Conservation (phyloP, 2,113 vertebrate species). For the Austrofundulus limnaeus region DNA sequence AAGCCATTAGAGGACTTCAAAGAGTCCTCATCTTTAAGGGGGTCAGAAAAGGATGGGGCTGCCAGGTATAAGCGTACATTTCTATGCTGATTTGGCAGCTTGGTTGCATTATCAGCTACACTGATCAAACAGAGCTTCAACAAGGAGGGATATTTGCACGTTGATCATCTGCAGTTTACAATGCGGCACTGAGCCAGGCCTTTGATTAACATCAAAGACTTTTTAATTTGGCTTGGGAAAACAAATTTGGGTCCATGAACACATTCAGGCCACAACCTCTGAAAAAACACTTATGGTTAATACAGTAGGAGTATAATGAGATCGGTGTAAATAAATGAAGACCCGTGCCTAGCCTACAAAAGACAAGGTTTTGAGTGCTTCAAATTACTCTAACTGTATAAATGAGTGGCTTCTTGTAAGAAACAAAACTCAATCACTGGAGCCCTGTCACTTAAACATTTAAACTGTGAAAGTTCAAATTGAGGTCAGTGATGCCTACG, state of each 20-base stretch:
- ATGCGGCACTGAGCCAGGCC: conserved; percentile 48
- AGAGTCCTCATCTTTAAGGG: conserved; percentile 58
- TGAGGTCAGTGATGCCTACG: no score
- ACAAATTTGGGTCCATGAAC: conserved; percentile 38
- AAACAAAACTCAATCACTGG: no score
- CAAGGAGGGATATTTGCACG: conserved; percentile 68
- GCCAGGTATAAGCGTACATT: conserved; percentile 57
- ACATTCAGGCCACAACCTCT: conserved; percentile 11
- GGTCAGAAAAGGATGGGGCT: conserved; percentile 15
- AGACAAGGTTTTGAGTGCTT: not conserved
- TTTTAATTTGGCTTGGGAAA: conserved; percentile 48
- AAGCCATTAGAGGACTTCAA: conserved; percentile 71
- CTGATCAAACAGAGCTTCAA: conserved; percentile 66
- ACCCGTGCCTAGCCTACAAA: not conserved
- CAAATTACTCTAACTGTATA: not conserved
- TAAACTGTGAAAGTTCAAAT: no score
- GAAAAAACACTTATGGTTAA: conserved; percentile 17
- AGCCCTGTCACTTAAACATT: no score
- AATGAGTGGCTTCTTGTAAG: no score
- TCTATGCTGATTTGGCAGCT: conserved; percentile 75
- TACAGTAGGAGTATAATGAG: conserved; percentile 1
- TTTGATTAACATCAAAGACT: conserved; percentile 75
- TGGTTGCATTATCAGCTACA: conserved; percentile 58
- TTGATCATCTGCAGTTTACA: conserved; percentile 64
- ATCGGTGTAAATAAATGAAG: not conserved